phyloP scores from a whole-genome alignment of 2,888 invertebrate genomes.

The Pomacea canaliculata region DNA sequence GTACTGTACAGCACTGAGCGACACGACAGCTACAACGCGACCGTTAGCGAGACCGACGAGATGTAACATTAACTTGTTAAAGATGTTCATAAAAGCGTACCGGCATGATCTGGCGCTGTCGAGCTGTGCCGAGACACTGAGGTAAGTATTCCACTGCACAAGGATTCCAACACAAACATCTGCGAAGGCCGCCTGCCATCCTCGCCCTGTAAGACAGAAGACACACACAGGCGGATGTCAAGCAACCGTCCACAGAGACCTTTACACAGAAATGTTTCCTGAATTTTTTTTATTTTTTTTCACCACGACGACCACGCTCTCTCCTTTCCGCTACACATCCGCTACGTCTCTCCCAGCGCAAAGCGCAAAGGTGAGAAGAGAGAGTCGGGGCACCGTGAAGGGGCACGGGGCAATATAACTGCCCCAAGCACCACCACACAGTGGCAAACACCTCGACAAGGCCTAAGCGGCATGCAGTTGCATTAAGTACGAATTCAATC shows the following conservation, averaged over 20 bases:
- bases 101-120: constrained; percentile 1
- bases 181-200: background rate
- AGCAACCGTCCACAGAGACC: background rate
- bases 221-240: background rate
- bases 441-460: background rate
- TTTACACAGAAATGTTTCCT: too few species aligned
- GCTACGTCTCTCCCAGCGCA: too few species aligned
- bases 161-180: constrained; percentile 1
- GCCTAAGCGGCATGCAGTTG: too few species aligned
- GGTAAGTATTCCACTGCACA: background rate
- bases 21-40: too few species aligned
- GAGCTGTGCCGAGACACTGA: background rate
- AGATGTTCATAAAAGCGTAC: background rate
- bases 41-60: too few species aligned
- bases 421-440: background rate
- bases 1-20: too few species aligned
- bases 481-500: too few species aligned
- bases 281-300: too few species aligned
- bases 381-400: background rate
- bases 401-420: background rate
- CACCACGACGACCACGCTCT: too few species aligned
- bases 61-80: too few species aligned
- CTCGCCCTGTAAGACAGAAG: background rate
- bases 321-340: too few species aligned
- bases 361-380: background rate